These are phyloP conservation scores for Dasypogon diadema DNA, from an alignment of 2,888 invertebrate genomes.

Conservation along the genomic window DNA sequence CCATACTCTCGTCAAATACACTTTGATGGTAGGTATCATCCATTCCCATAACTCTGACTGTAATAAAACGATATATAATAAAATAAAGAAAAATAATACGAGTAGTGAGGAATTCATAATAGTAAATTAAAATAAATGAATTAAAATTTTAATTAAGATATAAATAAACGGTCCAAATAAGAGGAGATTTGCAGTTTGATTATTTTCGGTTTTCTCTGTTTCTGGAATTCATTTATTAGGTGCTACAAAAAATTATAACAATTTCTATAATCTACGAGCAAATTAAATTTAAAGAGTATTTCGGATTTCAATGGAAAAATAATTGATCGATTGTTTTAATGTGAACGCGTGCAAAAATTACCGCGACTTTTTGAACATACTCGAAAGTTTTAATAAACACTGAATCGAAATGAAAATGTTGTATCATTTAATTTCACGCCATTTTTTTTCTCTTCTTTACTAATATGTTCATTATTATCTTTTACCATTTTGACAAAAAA, in stretches of 20 bases:
- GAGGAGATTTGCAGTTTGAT: not conserved
- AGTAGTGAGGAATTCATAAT: not conserved
- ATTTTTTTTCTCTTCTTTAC: no score
- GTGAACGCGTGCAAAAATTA: no score
- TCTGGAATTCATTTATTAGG: no score
- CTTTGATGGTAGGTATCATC: slow-evolving; percentile 69
- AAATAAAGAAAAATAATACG: slow-evolving; percentile 40
- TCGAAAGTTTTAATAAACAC: no score
- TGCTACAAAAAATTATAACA: no score
- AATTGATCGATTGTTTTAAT: no score
- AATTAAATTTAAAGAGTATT: no score
- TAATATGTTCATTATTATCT: not conserved
- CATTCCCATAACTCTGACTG: slow-evolving; percentile 70
- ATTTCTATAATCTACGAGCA: no score
- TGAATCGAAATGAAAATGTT: no score
- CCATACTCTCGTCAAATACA: slow-evolving; percentile 69
- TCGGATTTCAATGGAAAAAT: no score
- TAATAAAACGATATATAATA: slow-evolving; percentile 60
- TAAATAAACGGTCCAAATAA: not conserved
- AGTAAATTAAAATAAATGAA: slow-evolving; percentile 5
- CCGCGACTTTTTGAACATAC: no score
- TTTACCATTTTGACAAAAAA: not conserved
- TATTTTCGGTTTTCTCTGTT: not conserved
- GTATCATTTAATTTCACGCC: no score
- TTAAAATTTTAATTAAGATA: not conserved